phyloP scores from a whole-genome alignment of 2,797 vertebrate genomes.

The Phaenicophaeus curvirostris region DNA sequence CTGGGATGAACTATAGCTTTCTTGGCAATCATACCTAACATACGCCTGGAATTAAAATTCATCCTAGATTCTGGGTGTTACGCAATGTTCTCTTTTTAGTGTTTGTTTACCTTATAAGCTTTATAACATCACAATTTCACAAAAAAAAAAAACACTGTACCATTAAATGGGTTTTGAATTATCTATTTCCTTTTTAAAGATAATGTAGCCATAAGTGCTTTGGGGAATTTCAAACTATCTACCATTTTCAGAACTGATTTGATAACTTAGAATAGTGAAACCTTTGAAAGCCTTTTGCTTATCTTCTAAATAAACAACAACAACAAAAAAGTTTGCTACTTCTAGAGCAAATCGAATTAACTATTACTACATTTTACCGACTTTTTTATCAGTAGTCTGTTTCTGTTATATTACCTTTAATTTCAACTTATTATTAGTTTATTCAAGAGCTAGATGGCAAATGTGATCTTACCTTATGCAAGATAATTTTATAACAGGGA shows the following conservation, averaged over 20 bases:
- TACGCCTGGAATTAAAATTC: not conserved
- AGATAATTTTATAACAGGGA: not conserved
- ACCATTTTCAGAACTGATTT: not conserved
- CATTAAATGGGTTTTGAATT: not conserved
- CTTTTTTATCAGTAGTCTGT: not conserved
- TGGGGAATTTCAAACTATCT: not conserved
- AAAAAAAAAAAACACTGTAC: not conserved
- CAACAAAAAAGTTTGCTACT: not conserved
- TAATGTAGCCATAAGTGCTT: accelerated
- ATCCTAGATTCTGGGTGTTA: not conserved
- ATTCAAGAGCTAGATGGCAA: not conserved
- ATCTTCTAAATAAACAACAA: not conserved
- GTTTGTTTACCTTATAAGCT: not conserved
- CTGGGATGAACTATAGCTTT: not conserved
- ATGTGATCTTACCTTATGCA: not conserved
- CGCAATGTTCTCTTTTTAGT: not conserved
- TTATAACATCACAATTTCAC: not conserved
- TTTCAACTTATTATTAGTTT: not conserved
- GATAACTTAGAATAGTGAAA: not conserved
- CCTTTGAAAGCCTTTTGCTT: not conserved
- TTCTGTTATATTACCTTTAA: not conserved
- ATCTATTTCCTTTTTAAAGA: not conserved
- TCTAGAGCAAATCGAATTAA: not conserved
- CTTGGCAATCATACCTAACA: not conserved
- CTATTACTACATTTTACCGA: not conserved